These are phyloP conservation scores for Drosophila ezoana DNA, from an alignment of 2,888 invertebrate genomes.

Conservation along the genomic window DNA sequence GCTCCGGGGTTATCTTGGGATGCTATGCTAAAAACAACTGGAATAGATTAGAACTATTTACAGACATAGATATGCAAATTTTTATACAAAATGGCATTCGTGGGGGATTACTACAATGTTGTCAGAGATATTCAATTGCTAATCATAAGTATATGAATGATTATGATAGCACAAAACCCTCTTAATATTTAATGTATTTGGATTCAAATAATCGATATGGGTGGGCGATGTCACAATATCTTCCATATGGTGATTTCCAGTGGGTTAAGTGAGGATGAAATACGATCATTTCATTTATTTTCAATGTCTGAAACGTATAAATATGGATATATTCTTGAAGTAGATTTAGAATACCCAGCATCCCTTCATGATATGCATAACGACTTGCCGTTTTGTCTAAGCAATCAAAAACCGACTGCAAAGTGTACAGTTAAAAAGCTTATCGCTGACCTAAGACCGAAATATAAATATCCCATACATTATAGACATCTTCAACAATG, in stretches of 20 bases:
- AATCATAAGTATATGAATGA: constrained; percentile 80
- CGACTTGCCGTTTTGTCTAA: too few species aligned
- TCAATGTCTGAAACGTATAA: neutral
- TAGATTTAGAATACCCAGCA: neutral
- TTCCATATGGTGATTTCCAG: neutral
- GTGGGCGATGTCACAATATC: constrained; percentile 44
- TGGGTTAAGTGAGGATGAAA: neutral
- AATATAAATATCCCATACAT: neutral
- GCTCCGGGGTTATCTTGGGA: too few species aligned
- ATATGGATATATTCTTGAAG: neutral
- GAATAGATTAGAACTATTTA: constrained; percentile 73
- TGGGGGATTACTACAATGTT: constrained; percentile 71
- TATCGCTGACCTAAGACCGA: neutral
- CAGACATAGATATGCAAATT: constrained; percentile 77
- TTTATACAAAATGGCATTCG: constrained; percentile 71
- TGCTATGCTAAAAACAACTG: constrained; percentile 68
- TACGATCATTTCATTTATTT: neutral
- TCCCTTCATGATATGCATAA: too few species aligned
- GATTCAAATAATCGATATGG: constrained; percentile 57
- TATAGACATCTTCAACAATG: too few species aligned
- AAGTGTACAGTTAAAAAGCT: too few species aligned
- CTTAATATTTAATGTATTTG: constrained; percentile 43
- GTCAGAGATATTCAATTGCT: constrained; percentile 71
- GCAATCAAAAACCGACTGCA: too few species aligned
- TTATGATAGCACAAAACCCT: constrained; percentile 60